Evolutionary conservation across 2,113 vertebrate genomes (phyloP).

Genomic region (Bubo blakistoni): DNA sequence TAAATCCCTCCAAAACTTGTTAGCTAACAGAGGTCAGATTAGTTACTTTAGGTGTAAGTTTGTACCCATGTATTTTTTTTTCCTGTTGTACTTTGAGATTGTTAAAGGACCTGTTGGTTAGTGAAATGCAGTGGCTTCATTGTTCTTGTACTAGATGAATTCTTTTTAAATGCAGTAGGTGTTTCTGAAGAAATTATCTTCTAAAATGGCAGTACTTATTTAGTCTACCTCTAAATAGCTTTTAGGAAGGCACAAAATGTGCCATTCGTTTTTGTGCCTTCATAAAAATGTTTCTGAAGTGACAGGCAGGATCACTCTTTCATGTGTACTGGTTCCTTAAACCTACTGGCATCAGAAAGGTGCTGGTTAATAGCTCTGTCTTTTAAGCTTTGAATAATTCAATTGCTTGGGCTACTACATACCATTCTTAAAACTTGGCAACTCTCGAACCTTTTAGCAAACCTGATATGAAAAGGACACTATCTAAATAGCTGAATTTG

Average conservation of each 20-base stretch:
- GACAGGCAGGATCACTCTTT: not conserved
- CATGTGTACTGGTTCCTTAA: not conserved
- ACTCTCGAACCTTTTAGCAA: not conserved
- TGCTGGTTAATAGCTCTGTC: not conserved
- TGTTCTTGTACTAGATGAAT: not conserved
- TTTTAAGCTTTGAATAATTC: slow-evolving; percentile 29
- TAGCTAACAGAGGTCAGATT: not conserved
- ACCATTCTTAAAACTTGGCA: not conserved
- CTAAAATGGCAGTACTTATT: not conserved
- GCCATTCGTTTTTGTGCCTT: not conserved
- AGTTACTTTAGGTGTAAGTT: not conserved
- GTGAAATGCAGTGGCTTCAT: not conserved
- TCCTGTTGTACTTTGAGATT: not conserved
- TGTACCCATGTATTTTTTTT: not conserved
- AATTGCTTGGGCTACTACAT: not conserved
- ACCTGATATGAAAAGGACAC: not conserved
- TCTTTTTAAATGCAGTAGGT: not conserved
- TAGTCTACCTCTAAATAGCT: not conserved
- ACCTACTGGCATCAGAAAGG: not conserved
- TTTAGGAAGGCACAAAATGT: not conserved
- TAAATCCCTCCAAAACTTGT: not conserved
- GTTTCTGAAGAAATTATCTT: not conserved
- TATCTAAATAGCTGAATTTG: not conserved
- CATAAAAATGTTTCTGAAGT: not conserved
- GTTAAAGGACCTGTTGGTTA: not conserved